A percentile compares a stretch with the other conserved stretches of the same genome.
Evolutionary conservation across 1,140 invertebrate species (phyloP).

Genomic region (Neodiprion virginianus): DNA sequence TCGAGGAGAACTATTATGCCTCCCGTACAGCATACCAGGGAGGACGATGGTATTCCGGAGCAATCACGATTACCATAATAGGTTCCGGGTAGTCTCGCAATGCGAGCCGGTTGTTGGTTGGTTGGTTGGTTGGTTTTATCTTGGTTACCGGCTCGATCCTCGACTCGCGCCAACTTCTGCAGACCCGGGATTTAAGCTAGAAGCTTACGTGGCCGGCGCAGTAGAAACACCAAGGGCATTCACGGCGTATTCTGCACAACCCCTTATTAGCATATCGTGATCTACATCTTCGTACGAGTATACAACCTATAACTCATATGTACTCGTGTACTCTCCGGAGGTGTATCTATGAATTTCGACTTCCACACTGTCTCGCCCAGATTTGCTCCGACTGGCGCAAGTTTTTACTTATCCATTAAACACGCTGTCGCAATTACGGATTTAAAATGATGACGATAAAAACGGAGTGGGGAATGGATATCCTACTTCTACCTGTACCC

Average conservation of each 20-base stretch:
- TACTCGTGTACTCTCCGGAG: no score
- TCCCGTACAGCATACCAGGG: not conserved
- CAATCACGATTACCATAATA: not conserved
- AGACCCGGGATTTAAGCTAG: conserved; percentile 1
- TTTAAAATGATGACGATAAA: no score
- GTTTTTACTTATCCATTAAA: no score
- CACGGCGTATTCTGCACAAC: not conserved
- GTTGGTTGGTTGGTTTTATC: not conserved
- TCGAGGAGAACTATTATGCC: no score
- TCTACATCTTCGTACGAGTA: not conserved
- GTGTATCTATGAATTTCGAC: no score
- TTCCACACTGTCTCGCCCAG: no score
- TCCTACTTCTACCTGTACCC: no score
- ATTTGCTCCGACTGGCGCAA: no score
- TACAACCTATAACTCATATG: no score
- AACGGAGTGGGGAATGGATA: no score
- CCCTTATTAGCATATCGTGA: conserved; percentile 1
- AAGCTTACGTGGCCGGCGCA: not conserved
- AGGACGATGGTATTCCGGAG: not conserved
- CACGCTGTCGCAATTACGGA: no score
- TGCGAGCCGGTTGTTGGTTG: not conserved
- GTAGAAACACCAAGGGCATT: not conserved
- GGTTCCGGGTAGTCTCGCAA: not conserved
- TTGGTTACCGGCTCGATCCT: not conserved
- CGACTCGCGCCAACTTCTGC: not conserved